Evolutionary conservation across 37 sponge, comb jelly and placozoan species (phyloP).

Genomic region (Crambe crambe): DNA sequence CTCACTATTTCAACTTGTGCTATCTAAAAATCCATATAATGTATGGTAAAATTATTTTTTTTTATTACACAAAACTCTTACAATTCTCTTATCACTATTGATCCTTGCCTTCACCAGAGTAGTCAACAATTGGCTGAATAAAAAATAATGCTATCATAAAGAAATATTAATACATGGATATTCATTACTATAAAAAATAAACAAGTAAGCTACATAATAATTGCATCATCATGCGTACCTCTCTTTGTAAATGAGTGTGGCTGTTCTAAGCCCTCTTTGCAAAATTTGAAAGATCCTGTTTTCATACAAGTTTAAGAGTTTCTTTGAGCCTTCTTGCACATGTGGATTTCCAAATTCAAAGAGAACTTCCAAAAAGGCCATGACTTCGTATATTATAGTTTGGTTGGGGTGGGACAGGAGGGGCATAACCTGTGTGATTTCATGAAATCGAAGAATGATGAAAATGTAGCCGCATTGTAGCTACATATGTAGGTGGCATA

Average conservation of each 20-base stretch:
- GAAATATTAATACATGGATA: too few species aligned
- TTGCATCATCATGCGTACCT: too few species aligned
- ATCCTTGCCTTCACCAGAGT: background rate
- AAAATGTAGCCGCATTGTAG: too few species aligned
- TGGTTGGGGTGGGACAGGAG: slow-evolving; percentile 70
- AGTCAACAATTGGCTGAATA: background rate
- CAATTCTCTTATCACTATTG: background rate
- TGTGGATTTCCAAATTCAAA: slow-evolving; percentile 57
- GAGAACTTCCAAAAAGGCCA: slow-evolving; percentile 67
- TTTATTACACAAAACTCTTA: too few species aligned
- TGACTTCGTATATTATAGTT: slow-evolving; percentile 45
- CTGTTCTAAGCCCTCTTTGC: slow-evolving; percentile 30
- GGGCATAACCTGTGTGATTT: slow-evolving; percentile 66
- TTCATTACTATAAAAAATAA: too few species aligned
- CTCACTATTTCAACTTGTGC: too few species aligned
- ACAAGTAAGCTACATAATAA: too few species aligned
- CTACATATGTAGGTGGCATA: too few species aligned
- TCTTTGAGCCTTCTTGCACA: slow-evolving; percentile 55
- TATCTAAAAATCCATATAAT: too few species aligned
- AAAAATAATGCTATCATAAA: too few species aligned
- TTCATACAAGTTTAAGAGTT: slow-evolving; percentile 58
- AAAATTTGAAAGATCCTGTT: slow-evolving; percentile 61
- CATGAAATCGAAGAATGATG: too few species aligned
- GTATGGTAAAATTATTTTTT: too few species aligned
- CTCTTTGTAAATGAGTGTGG: slow-evolving; percentile 3